Evolutionary conservation across 2,797 vertebrate genomes (phyloP).

Genomic region (Benthosema pterotum): DNA sequence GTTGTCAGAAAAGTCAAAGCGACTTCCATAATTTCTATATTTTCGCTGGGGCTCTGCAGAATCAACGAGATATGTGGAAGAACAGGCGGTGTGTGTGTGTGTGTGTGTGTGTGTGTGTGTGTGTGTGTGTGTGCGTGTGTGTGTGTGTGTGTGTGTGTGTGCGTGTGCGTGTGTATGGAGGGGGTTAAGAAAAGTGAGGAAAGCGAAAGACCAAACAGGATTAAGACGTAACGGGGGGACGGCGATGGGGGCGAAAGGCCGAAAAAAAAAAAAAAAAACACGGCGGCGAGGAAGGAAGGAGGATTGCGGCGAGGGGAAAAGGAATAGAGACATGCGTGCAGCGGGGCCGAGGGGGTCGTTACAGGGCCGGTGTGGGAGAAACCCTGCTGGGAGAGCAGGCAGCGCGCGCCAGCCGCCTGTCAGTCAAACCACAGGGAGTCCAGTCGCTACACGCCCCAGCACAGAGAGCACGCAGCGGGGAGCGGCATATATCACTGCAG

Average conservation of each 20-base stretch:
- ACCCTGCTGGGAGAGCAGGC: conserved; percentile 80
- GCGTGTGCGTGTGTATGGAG: too few species aligned
- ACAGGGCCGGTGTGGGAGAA: conserved; percentile 61
- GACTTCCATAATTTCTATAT: too few species aligned
- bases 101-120: too few species aligned
- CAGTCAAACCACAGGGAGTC: conserved; percentile 83
- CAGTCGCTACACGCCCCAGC: conserved; percentile 75
- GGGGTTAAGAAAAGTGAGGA: too few species aligned
- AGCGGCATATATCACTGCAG: conserved; percentile 85
- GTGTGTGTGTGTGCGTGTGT: too few species aligned
- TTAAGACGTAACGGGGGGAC: too few species aligned
- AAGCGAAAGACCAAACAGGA: too few species aligned
- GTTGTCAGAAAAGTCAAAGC: too few species aligned
- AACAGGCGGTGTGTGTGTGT: too few species aligned
- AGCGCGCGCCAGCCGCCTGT: conserved; percentile 75
- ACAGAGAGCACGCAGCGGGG: conserved; percentile 69
- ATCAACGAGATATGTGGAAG: too few species aligned
- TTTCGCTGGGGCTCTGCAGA: too few species aligned
- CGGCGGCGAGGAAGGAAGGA: conserved; percentile 20
- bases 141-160: too few species aligned
- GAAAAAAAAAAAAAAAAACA: conserved; percentile 2
- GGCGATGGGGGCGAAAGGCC: background rate
- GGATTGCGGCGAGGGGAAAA: background rate
- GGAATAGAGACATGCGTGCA: conserved; percentile 49
- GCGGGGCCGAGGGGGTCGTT: conserved; percentile 29